Evolutionary conservation across 1,140 invertebrate species (phyloP).

Genomic region (Armadillidium nasatum): DNA sequence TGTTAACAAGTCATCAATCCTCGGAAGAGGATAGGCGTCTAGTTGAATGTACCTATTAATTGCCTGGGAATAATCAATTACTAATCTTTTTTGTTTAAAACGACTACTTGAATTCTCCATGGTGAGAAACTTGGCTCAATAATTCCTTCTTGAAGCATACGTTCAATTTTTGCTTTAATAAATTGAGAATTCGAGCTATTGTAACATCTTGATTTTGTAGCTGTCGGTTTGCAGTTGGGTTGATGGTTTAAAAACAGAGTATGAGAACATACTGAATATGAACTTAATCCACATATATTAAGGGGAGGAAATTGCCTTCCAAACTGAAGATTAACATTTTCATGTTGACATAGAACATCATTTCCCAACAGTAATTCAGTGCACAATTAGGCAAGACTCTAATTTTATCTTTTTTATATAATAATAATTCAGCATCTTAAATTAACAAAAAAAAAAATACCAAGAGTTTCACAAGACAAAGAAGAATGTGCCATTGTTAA

Average conservation of each 20-base stretch:
- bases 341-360: neutral
- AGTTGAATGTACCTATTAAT: too few species aligned
- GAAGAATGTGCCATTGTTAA: neutral
- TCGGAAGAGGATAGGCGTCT: slow-evolving; percentile 26
- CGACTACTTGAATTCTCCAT: slow-evolving; percentile 23
- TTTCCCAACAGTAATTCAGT: neutral
- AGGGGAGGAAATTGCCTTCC: neutral
- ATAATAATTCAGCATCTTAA: neutral
- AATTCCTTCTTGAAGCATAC: neutral
- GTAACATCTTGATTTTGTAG: slow-evolving; percentile 19
- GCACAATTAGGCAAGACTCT: neutral
- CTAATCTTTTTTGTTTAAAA: slow-evolving; percentile 20
- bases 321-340: neutral
- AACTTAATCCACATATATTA: neutral
- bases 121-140: slow-evolving; percentile 24
- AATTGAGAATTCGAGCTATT: neutral
- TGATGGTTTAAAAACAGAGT: slow-evolving; percentile 1
- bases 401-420: neutral
- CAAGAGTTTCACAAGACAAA: neutral
- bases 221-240: slow-evolving; percentile 18
- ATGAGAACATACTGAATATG: neutral
- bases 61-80: slow-evolving; percentile 34
- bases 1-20: slow-evolving; percentile 31
- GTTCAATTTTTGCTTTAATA: slow-evolving; percentile 8
- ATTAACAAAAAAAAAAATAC: neutral